Evolutionary conservation across 2,797 vertebrate species (phyloP).

Genomic region (Acrossocheilus wenchowensis): DNA sequence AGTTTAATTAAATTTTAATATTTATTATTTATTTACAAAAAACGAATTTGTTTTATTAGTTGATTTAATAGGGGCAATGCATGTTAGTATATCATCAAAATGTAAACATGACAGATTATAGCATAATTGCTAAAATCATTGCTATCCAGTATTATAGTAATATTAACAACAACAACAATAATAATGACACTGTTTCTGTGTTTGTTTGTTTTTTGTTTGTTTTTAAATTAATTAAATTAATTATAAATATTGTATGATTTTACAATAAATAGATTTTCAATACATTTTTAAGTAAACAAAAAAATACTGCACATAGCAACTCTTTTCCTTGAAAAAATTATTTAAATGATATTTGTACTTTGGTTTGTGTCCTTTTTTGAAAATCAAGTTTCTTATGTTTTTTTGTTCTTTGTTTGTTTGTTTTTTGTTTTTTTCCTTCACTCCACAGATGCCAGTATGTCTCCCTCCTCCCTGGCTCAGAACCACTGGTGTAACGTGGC

Average conservation of each 20-base stretch:
- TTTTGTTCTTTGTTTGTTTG: not conserved
- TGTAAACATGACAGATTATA: not conserved
- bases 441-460: constrained; percentile 89
- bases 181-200: not conserved
- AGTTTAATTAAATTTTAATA: not conserved
- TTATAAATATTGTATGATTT: not conserved
- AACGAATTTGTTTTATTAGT: not conserved
- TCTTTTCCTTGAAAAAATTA: not conserved
- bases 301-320: not conserved
- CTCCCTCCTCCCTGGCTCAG: constrained; percentile 85
- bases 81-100: not conserved
- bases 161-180: not conserved
- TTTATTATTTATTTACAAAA: not conserved
- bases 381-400: not conserved
- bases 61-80: not conserved
- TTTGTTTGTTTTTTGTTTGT: no score
- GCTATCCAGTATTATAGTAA: not conserved
- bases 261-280: not conserved
- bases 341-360: not conserved
- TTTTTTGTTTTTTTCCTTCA: not conserved
- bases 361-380: not conserved
- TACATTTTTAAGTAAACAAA: not conserved
- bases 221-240: not conserved
- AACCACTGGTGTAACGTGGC: constrained; percentile 98
- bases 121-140: not conserved